These are phyloP conservation scores for Mycteria americana DNA, from an alignment of 2,797 vertebrate genomes.

Conservation along the genomic window DNA sequence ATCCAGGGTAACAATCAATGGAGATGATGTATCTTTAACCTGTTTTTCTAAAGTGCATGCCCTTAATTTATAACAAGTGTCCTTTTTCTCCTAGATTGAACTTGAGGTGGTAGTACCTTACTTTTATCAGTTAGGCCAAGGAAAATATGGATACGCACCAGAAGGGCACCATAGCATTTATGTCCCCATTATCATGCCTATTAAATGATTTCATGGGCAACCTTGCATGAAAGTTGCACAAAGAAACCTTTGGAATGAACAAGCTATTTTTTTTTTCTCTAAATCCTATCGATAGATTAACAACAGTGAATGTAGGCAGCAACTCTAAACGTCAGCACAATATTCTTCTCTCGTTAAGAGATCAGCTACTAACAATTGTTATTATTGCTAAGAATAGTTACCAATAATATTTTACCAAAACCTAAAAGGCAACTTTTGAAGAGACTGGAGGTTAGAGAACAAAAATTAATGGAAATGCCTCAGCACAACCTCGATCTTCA, in stretches of 20 bases:
- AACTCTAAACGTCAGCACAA: not conserved
- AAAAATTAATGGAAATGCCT: not conserved
- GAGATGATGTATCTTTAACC: not conserved
- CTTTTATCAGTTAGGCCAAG: not conserved
- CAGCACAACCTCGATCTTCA: not conserved
- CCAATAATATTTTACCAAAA: not conserved
- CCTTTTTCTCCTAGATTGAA: not conserved
- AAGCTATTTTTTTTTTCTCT: not conserved
- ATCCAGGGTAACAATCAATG: not conserved
- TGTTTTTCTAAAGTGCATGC: not conserved
- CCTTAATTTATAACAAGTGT: not conserved
- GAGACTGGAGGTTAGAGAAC: not conserved
- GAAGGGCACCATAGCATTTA: not conserved
- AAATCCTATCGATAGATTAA: not conserved
- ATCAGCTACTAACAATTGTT: not conserved
- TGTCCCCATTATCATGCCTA: not conserved
- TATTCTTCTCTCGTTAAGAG: not conserved
- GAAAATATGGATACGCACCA: not conserved
- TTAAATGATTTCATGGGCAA: not conserved
- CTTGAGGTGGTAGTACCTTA: not conserved
- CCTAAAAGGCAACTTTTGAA: not conserved
- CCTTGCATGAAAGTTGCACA: not conserved
- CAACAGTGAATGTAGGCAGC: not conserved
- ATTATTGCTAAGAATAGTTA: not conserved
- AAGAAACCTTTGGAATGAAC: not conserved